Evolutionary conservation across 2,113 vertebrate genomes (phyloP).

Genomic region (Dolichallabes microphthalmus): DNA sequence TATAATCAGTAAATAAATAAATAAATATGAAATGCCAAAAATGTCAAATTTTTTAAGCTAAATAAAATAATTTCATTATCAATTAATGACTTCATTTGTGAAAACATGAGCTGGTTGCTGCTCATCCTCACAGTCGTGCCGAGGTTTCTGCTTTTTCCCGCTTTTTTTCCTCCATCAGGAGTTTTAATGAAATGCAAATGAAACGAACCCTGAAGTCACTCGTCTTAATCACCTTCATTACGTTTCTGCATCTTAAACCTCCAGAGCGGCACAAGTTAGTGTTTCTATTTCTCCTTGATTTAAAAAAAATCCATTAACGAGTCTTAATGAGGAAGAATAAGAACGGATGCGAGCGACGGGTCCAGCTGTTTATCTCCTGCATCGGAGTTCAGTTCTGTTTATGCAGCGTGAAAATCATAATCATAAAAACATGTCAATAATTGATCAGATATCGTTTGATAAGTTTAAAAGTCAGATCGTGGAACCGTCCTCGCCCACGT

Average conservation of each 20-base stretch:
- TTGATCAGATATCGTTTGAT: too few species aligned
- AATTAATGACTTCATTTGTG: background rate
- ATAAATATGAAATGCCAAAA: too few species aligned
- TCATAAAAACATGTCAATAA: too few species aligned
- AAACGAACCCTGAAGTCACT: background rate
- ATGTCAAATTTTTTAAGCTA: background rate
- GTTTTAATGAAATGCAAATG: background rate
- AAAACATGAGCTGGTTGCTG: too few species aligned
- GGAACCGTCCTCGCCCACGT: background rate
- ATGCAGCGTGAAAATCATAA: too few species aligned
- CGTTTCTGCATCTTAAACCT: background rate
- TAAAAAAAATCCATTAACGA: background rate
- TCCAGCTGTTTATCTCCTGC: too few species aligned
- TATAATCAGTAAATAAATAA: too few species aligned
- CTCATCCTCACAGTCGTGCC: too few species aligned
- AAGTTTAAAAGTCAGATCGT: too few species aligned
- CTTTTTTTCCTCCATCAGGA: background rate
- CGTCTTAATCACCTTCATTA: background rate
- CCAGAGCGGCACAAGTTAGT: background rate
- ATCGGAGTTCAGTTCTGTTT: too few species aligned
- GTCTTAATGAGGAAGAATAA: background rate
- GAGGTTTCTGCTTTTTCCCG: background rate
- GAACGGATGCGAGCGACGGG: too few species aligned
- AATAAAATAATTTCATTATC: background rate
- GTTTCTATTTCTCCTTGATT: background rate